Percentiles rank a stretch among this genome's conserved stretches.
Conservation (phyloP, 2,113 vertebrate genomes). For the Leptobrachium leishanense region DNA sequence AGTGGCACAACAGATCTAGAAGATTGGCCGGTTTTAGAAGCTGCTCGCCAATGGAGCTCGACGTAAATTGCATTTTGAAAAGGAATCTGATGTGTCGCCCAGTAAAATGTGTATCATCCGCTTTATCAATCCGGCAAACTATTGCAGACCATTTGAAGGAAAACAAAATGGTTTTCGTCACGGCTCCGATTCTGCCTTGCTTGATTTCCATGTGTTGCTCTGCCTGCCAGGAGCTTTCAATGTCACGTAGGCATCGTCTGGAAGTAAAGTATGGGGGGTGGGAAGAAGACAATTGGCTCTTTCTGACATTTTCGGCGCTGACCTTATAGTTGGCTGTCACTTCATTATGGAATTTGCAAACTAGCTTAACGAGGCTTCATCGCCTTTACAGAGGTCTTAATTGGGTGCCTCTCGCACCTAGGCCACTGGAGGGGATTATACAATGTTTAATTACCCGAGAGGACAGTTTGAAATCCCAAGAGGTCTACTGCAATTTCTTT, state of each 20-base stretch:
- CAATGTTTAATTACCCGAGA: conserved; percentile 8
- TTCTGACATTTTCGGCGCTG: not conserved
- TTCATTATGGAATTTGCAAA: conserved; percentile 53
- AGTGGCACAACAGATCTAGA: conserved; percentile 23
- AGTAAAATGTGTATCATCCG: conserved; percentile 30
- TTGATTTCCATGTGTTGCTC: not conserved
- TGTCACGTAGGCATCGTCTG: conserved; percentile 17
- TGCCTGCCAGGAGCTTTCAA: conserved; percentile 14
- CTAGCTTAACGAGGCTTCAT: conserved; percentile 17
- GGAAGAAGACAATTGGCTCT: conserved; percentile 27
- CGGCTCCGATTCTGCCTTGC: not conserved
- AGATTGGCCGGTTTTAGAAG: conserved; percentile 28
- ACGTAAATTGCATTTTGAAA: not conserved
- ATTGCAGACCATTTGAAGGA: conserved; percentile 17
- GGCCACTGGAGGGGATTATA: conserved; percentile 1
- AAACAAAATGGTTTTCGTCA: not conserved
- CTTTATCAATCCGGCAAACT: conserved; percentile 13
- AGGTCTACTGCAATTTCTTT: conserved; percentile 15
- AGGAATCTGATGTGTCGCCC: conserved; percentile 48
- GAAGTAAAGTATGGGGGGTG: not conserved
- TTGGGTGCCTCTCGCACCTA: conserved; percentile 18
- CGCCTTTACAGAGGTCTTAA: conserved; percentile 24
- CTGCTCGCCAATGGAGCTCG: conserved; percentile 9
- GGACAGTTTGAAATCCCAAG: not conserved
- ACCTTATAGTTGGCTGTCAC: conserved; percentile 48